Evolutionary conservation across 2,113 vertebrate species (phyloP).

Genomic region (Cyanoramphus novaezelandiae): DNA sequence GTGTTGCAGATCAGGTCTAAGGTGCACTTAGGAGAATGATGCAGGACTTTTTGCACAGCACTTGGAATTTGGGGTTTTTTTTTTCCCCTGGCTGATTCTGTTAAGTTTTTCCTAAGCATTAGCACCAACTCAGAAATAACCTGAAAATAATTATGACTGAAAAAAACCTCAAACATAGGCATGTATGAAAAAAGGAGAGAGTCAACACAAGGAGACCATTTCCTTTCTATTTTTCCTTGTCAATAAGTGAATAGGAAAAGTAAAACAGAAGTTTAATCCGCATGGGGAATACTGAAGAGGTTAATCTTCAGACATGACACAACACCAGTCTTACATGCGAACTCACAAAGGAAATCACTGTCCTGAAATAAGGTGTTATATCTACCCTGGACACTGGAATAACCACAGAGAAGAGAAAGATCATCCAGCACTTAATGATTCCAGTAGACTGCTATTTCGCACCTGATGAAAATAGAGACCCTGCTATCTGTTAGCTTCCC

Average conservation of each 20-base stretch:
- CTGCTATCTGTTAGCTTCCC: background rate
- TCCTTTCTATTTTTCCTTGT: background rate
- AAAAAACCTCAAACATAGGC: background rate
- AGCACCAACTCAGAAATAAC: background rate
- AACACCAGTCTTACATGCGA: background rate
- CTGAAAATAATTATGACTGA: background rate
- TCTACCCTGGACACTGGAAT: background rate
- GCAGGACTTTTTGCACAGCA: background rate
- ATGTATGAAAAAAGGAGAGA: background rate
- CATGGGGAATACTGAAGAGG: background rate
- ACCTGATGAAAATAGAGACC: background rate
- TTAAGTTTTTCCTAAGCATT: background rate
- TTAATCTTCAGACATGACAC: background rate
- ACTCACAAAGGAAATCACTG: background rate
- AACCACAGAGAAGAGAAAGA: background rate
- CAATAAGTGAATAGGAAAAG: background rate
- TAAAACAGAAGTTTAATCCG: background rate
- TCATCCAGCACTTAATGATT: background rate
- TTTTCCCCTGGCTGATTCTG: background rate
- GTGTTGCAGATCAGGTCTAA: slow-evolving; percentile 45
- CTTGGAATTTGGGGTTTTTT: background rate
- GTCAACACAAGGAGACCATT: background rate
- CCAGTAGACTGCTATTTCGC: background rate
- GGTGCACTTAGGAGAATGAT: background rate
- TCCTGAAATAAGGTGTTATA: background rate